phyloP scores from a whole-genome alignment of 1,140 invertebrate species.

The Apolygus lucorum region DNA sequence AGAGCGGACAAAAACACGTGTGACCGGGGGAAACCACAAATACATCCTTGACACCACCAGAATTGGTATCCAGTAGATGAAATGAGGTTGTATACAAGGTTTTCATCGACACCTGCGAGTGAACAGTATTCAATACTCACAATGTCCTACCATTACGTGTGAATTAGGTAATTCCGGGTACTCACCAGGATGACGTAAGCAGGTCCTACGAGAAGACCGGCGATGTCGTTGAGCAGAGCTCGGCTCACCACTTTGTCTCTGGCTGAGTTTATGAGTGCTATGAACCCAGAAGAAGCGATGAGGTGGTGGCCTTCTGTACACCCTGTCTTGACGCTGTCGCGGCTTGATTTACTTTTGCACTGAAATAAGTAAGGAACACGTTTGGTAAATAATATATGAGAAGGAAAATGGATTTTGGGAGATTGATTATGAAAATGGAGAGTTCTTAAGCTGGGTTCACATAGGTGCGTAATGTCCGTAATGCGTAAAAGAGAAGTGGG shows the following conservation, averaged over 20 bases:
- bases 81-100: not conserved
- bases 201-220: not conserved
- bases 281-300: not conserved
- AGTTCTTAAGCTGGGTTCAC: no score
- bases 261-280: not conserved
- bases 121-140: not conserved
- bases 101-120: not conserved
- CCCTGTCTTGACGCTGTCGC: not conserved
- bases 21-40: no score
- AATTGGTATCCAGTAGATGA: no score
- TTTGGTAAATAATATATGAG: no score
- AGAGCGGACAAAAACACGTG: no score
- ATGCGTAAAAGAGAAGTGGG: no score
- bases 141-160: not conserved
- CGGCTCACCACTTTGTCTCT: not conserved
- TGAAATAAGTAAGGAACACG: no score
- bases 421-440: no score
- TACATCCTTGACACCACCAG: no score
- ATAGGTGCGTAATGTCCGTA: no score
- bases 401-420: no score
- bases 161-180: not conserved
- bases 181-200: slow-evolving; percentile 2
- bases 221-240: not conserved
- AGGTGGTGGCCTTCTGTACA: slow-evolving; percentile 9
- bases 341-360: not conserved